Conservation (phyloP, 2,888 invertebrate genomes). For the Clunio marinus region DNA sequence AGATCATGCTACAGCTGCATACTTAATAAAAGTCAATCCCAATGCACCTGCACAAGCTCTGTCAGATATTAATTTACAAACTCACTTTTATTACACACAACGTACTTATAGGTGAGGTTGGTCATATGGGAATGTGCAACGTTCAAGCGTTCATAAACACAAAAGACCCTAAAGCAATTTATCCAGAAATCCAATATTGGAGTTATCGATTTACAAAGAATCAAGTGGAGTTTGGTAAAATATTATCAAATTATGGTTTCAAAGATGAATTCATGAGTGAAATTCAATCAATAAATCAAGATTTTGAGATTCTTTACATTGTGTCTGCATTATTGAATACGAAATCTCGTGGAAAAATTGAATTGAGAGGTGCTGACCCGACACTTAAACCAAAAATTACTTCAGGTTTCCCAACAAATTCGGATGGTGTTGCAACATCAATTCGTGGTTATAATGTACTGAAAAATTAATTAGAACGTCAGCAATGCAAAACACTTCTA, state of each 20-base stretch:
- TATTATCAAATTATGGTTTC: neutral
- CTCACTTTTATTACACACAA: neutral
- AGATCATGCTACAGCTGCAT: neutral
- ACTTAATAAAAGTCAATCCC: neutral
- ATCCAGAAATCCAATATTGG: neutral
- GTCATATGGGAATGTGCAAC: neutral
- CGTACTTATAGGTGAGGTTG: neutral
- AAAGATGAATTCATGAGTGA: neutral
- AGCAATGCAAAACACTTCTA: neutral
- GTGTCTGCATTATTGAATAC: neutral
- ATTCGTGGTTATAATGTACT: neutral
- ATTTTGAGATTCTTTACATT: neutral
- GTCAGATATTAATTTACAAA: neutral
- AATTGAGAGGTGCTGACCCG: neutral
- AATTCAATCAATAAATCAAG: neutral
- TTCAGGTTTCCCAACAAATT: neutral
- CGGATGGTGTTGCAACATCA: neutral
- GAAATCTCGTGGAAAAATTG: neutral
- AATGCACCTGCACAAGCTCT: neutral
- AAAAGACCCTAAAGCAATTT: neutral
- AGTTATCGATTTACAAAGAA: neutral
- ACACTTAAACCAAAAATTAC: neutral
- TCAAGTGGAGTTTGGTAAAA: neutral
- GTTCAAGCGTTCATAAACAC: neutral
- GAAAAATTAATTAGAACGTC: neutral